These are phyloP conservation scores for Tipula helvola DNA, from an alignment of 2,888 invertebrate species.

Conservation along the genomic window DNA sequence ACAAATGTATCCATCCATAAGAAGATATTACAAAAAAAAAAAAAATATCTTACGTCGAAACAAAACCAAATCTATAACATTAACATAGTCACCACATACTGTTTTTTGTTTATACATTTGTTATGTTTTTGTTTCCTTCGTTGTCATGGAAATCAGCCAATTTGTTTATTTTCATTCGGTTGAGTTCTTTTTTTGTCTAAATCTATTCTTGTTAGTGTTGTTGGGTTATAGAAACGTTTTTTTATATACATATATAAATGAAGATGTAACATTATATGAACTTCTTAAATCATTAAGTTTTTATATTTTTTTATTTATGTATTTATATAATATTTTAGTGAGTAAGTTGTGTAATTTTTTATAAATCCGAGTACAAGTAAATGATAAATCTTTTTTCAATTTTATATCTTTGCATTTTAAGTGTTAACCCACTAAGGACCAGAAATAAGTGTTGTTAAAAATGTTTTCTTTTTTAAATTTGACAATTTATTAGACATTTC, in stretches of 20 bases:
- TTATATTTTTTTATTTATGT: not conserved
- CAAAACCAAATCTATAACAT: not conserved
- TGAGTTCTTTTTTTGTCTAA: not conserved
- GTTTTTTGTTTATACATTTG: not conserved
- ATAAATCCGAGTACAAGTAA: not conserved
- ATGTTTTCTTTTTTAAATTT: not conserved
- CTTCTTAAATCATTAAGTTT: not conserved
- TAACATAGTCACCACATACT: slow-evolving; percentile 10
- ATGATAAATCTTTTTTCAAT: not conserved
- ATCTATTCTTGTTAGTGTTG: not conserved
- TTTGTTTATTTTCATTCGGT: slow-evolving; percentile 8
- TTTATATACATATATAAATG: not conserved
- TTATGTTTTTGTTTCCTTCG: not conserved
- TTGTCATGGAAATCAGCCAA: slow-evolving; percentile 11
- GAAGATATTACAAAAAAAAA: not conserved
- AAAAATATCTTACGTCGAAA: not conserved
- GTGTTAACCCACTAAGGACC: not conserved
- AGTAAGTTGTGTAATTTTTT: slow-evolving; percentile 4
- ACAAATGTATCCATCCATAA: not conserved
- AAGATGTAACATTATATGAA: slow-evolving; percentile 4
- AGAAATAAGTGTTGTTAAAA: too few species aligned
- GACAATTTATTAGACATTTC: not conserved
- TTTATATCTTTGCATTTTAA: not conserved
- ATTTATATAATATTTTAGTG: not conserved
- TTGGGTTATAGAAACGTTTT: not conserved